Evolutionary conservation across 2,888 invertebrate genomes (phyloP).

Genomic region (Ormia ochracea): DNA sequence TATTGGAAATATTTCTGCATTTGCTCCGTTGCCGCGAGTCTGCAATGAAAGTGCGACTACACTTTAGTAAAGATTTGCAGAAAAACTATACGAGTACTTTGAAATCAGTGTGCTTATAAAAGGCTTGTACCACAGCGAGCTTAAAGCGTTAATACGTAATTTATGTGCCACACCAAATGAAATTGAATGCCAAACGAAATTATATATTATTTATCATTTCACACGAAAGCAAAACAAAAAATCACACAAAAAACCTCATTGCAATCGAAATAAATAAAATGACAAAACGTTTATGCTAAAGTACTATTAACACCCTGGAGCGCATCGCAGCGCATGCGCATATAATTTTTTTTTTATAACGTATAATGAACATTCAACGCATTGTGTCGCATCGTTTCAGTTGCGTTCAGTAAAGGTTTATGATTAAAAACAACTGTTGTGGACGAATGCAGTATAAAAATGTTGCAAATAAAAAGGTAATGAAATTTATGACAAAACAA

Average conservation of each 20-base stretch:
- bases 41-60: neutral
- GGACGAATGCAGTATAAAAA: neutral
- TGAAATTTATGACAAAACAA: conserved; percentile 52
- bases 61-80: neutral
- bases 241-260: conserved; percentile 20
- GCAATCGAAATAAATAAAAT: conserved; percentile 38
- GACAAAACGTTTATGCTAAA: conserved; percentile 46
- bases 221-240: conserved; percentile 60
- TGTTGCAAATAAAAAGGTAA: conserved; percentile 31
- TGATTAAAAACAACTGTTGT: neutral
- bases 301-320: conserved; percentile 55
- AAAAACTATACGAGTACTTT: neutral
- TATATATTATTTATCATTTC: conserved; percentile 77
- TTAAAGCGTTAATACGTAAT: conserved; percentile 77
- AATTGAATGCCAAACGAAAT: conserved; percentile 77
- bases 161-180: conserved; percentile 77
- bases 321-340: conserved; percentile 48
- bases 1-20: too few relatives aligned
- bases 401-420: neutral
- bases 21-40: too few relatives aligned
- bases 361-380: conserved; percentile 14
- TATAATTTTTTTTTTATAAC: conserved; percentile 4
- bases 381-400: conserved; percentile 50
- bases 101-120: conserved; percentile 11
- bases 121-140: conserved; percentile 65